Evolutionary conservation across 2,888 invertebrate species (phyloP).

Genomic region (Platycheirus albimanus): DNA sequence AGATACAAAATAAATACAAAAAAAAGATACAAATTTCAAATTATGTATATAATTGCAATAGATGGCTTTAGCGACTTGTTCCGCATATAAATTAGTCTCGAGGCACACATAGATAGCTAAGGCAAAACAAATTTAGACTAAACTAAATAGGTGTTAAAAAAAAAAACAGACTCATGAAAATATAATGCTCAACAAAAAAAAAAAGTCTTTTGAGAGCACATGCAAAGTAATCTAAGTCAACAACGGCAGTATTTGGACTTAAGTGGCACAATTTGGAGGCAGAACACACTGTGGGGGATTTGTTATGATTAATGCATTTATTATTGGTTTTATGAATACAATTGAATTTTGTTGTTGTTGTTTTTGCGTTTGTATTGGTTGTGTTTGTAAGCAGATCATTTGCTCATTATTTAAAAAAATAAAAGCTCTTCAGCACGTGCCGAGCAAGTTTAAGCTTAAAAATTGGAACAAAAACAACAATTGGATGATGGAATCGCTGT

Average conservation of each 20-base stretch:
- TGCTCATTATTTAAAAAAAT: too few relatives aligned
- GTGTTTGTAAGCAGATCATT: too few relatives aligned
- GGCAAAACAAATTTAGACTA: slow-evolving; percentile 22
- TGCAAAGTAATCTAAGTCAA: slow-evolving; percentile 48
- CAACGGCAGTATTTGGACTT: slow-evolving; percentile 36
- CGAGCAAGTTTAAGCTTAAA: too few relatives aligned
- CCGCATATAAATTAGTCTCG: slow-evolving; percentile 64
- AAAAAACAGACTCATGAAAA: slow-evolving; percentile 56
- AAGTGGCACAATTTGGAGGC: slow-evolving; percentile 45
- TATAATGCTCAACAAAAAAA: slow-evolving; percentile 51
- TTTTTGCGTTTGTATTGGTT: too few relatives aligned
- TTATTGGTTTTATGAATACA: too few relatives aligned
- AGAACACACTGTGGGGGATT: slow-evolving; percentile 8
- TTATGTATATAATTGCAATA: slow-evolving; percentile 67
- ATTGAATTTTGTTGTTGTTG: too few relatives aligned
- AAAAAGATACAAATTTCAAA: too few relatives aligned
- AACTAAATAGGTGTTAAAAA: slow-evolving; percentile 36
- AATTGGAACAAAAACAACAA: too few relatives aligned
- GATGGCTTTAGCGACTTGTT: slow-evolving; percentile 66
- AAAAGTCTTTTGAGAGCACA: slow-evolving; percentile 47
- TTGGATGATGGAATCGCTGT: too few relatives aligned
- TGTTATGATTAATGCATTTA: background rate
- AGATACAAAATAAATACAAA: background rate
- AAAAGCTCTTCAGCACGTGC: too few relatives aligned
- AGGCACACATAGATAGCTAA: slow-evolving; percentile 15